Conservation (phyloP, 2,113 vertebrate genomes). For the Vombatus ursinus region DNA sequence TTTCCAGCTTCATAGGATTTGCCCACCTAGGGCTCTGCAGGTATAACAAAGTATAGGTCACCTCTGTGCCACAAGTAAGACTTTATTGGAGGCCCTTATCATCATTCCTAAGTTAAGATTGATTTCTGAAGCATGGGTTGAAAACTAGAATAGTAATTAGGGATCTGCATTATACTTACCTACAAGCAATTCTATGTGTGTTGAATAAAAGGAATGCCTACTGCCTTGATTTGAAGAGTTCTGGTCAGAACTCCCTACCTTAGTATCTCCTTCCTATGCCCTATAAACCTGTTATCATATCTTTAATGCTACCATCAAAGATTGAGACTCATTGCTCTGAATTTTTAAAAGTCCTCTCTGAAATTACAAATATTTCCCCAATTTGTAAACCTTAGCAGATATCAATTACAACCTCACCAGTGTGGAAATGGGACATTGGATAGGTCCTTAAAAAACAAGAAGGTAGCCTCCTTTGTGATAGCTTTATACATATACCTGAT, state of each 20-base stretch:
- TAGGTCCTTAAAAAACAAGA: not conserved
- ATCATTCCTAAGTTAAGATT: conserved; percentile 6
- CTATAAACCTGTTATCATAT: not conserved
- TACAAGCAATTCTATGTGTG: not conserved
- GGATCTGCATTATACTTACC: conserved; percentile 7
- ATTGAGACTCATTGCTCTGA: not conserved
- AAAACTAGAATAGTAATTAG: conserved; percentile 3
- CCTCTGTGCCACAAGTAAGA: not conserved
- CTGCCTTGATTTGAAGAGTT: not conserved
- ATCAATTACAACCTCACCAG: not conserved
- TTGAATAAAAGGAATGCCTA: not conserved
- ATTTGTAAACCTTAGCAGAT: not conserved
- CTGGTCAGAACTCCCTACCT: not conserved
- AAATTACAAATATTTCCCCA: not conserved
- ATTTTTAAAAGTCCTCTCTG: conserved; percentile 16
- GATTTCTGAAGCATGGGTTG: not conserved
- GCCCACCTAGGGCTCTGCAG: not conserved
- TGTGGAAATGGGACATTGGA: not conserved
- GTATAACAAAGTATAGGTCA: not conserved
- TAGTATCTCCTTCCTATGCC: not conserved
- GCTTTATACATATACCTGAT: not conserved
- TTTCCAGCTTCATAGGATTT: not conserved
- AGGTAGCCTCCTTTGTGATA: not conserved
- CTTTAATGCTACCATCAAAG: not conserved
- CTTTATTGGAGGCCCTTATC: not conserved